phyloP scores from a whole-genome alignment of 2,797 vertebrate genomes.

The Acropternis orthonyx region DNA sequence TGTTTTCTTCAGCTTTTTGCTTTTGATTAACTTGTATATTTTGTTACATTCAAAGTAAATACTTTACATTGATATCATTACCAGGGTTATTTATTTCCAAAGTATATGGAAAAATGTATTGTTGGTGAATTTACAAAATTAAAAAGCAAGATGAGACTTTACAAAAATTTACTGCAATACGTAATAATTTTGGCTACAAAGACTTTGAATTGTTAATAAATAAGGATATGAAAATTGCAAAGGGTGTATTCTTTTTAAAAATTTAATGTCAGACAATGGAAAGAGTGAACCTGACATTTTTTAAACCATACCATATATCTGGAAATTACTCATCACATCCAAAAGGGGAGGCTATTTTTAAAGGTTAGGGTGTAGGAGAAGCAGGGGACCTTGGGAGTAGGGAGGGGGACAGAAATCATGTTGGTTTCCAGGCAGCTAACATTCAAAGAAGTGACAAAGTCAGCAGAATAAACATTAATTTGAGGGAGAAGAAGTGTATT shows the following conservation, averaged over 20 bases:
- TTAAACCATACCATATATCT: background rate
- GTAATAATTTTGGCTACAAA: background rate
- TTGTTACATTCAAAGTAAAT: background rate
- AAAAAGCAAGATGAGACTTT: background rate
- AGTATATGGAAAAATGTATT: background rate
- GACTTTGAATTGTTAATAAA: background rate
- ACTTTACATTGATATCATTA: background rate
- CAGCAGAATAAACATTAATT: background rate
- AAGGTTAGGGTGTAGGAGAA: background rate
- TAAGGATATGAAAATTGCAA: background rate
- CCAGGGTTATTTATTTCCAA: background rate
- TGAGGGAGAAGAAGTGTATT: background rate
- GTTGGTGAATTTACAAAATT: background rate
- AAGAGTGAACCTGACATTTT: background rate
- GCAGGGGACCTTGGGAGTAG: background rate
- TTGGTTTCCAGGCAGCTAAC: background rate
- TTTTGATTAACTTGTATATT: background rate
- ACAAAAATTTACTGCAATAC: background rate
- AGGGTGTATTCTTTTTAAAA: background rate
- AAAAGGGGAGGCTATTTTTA: background rate
- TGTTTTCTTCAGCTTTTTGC: background rate
- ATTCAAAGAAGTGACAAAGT: background rate
- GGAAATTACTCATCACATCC: accelerated
- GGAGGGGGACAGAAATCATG: accelerated
- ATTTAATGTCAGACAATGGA: background rate